Percentiles rank a stretch among this genome's conserved stretches.
phyloP scores from a whole-genome alignment of 2,888 invertebrate species.

The Hemaris fuciformis region DNA sequence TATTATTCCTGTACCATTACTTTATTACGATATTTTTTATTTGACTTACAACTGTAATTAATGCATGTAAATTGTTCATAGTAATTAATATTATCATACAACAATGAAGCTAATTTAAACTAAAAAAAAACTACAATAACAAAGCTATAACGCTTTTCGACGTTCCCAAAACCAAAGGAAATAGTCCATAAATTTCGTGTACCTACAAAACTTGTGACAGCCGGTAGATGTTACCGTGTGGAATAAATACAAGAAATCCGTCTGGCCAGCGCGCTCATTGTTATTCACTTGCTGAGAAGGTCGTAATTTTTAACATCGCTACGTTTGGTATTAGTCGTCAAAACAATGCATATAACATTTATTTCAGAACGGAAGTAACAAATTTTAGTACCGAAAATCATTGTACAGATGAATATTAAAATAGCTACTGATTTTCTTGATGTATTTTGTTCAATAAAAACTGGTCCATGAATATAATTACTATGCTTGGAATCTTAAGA shows the following conservation, averaged over 20 bases:
- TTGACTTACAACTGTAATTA: too few relatives aligned
- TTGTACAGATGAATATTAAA: not conserved
- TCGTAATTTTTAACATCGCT: slow-evolving; percentile 51
- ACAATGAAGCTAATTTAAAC: too few relatives aligned
- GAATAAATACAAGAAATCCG: slow-evolving; percentile 28
- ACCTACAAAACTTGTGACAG: slow-evolving; percentile 13
- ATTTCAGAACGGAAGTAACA: slow-evolving; percentile 47
- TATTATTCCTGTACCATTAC: too few relatives aligned
- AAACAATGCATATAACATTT: slow-evolving; percentile 49
- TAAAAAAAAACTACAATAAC: not conserved
- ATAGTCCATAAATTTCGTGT: slow-evolving; percentile 9
- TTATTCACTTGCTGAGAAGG: slow-evolving; percentile 48
- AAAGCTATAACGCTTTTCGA: not conserved
- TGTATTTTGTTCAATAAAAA: not conserved
- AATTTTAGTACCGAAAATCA: slow-evolving; percentile 35
- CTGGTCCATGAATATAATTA: too few relatives aligned
- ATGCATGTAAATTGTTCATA: too few relatives aligned
- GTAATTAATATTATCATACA: too few relatives aligned
- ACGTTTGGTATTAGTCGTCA: slow-evolving; percentile 31
- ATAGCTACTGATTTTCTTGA: not conserved
- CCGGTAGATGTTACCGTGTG: not conserved
- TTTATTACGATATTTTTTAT: too few relatives aligned
- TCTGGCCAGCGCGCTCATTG: slow-evolving; percentile 36
- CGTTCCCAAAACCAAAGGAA: slow-evolving; percentile 2
- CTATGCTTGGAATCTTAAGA: too few relatives aligned